Evolutionary conservation across 2,797 vertebrate genomes (phyloP).

Genomic region (Pantherophis vulpinus): DNA sequence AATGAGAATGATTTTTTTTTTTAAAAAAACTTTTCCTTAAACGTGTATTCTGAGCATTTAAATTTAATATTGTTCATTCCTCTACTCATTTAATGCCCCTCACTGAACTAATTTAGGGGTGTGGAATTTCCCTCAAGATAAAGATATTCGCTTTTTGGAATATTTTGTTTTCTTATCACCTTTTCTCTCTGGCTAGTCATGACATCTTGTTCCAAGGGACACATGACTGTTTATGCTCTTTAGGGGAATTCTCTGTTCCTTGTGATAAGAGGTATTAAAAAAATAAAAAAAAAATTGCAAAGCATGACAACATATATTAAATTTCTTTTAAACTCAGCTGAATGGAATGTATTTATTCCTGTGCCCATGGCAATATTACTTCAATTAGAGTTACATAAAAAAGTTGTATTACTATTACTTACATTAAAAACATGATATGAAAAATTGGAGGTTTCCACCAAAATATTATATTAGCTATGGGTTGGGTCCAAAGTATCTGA

Average conservation of each 20-base stretch:
- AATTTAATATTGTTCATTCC: slow-evolving; percentile 1
- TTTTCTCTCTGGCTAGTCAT: neutral
- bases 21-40: neutral
- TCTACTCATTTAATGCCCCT: slow-evolving; percentile 2
- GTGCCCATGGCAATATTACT: neutral
- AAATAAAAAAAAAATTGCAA: neutral
- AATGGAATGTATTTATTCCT: neutral
- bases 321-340: neutral
- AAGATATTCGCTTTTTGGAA: neutral
- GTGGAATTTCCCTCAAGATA: neutral
- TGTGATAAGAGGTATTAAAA: neutral
- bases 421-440: neutral
- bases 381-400: neutral
- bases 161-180: neutral
- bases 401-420: neutral
- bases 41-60: neutral
- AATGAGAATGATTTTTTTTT: neutral
- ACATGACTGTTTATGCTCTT: neutral
- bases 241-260: neutral
- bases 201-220: neutral
- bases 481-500: neutral
- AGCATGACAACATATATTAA: neutral
- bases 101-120: slow-evolving; percentile 5
- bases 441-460: neutral
- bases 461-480: neutral